These are phyloP conservation scores for Metallyticus violacea DNA, from an alignment of 2,888 invertebrate genomes.

Conservation along the genomic window DNA sequence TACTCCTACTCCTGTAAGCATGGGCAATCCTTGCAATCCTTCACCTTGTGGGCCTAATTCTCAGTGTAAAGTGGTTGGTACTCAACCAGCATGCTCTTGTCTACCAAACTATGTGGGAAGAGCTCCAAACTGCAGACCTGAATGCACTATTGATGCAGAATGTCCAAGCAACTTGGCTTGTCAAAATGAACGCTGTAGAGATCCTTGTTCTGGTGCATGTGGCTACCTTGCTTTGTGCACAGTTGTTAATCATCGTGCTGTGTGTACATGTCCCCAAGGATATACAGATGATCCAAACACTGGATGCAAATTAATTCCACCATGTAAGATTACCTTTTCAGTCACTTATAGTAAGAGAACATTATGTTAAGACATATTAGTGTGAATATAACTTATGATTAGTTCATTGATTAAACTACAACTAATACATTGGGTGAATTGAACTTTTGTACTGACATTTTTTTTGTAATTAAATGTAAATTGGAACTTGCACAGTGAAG, in stretches of 20 bases:
- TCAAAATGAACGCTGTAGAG: constrained; percentile 73
- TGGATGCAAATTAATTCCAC: constrained; percentile 50
- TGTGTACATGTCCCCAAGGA: constrained; percentile 79
- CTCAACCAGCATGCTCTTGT: constrained; percentile 84
- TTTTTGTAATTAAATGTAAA: no score
- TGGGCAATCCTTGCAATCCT: constrained; percentile 69
- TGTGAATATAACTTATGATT: neutral
- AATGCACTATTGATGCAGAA: constrained; percentile 76
- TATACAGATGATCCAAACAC: constrained; percentile 74
- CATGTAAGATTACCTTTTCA: constrained; percentile 43
- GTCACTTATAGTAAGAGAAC: constrained; percentile 30
- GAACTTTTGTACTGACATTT: no score
- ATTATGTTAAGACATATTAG: neutral
- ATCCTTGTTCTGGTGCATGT: constrained; percentile 79
- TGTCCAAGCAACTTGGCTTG: constrained; percentile 81
- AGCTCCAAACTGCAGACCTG: constrained; percentile 82
- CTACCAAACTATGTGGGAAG: constrained; percentile 75
- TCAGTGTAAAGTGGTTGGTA: constrained; percentile 74
- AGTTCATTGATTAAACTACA: no score
- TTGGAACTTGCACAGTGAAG: no score
- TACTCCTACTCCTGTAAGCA: constrained; percentile 45
- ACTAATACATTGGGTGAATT: no score
- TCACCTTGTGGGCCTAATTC: constrained; percentile 83
- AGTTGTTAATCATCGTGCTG: constrained; percentile 78
- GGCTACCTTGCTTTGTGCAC: constrained; percentile 77